Evolutionary conservation across 2,888 invertebrate species (phyloP), one percentile per base, ranked within the genome.

Genomic region (Polymixis flavicincta): DNA sequence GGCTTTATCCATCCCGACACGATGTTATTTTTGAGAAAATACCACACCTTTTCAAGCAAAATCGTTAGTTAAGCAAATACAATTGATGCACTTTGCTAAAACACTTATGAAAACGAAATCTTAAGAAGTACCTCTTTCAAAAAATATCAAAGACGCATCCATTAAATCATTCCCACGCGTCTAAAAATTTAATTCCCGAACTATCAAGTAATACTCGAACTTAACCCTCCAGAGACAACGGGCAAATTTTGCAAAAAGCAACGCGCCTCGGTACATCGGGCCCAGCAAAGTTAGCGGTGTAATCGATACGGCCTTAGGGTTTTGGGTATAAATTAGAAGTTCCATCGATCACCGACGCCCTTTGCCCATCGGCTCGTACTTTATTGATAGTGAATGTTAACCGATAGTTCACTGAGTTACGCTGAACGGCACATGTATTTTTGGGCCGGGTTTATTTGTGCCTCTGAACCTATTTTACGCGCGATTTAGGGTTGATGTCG

Each of bases 301-400:
- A 96, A 96, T 95, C 95, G 96, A 96, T 96, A 95, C 94, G 96
- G 94, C 96, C 96, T 95, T 92, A 95, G 96, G 96, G 96, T 94
- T 95, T 96, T 95, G 94, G 92, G 92, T 94, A 95, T 95, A 94
- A 96, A 95, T 96, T 96, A 96, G 95, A 93, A 95, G 93, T 94
- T 92, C 96, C 96, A 96, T 96, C 96, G 94, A 96, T 96, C 96
- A 96, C 95, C 74, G 92, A 85, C 93, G 93, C 95, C 95, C 96
- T 96, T 94, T 95, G 96, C 96, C 96, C 96, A 96, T 90, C 93
- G 93, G 93, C 92, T 95, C 94, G 94, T 94, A 93, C 92, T 94
- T 95, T 95, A 96, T 95, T 93, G 94, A 95, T 95, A 95, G 94
- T 93, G 93, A 93, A 94, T 95, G 94, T 94, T 94, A 92, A 89